A percentile compares a stretch with the other conserved stretches of the same genome.
These are phyloP conservation scores for Acanthochromis polyacanthus DNA, from an alignment of 2,113 vertebrate species.

Conservation along the genomic window DNA sequence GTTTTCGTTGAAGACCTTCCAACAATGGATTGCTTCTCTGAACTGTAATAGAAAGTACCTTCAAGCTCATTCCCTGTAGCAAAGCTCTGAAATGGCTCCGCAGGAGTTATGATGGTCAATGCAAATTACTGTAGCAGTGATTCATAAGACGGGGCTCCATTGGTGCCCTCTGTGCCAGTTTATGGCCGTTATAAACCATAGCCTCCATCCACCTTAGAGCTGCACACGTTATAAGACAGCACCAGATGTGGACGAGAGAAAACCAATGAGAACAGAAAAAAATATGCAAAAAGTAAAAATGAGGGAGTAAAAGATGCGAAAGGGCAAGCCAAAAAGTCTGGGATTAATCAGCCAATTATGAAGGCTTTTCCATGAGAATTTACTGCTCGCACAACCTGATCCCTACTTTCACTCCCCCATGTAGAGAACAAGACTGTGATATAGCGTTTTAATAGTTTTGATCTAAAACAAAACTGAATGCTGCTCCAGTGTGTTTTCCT, in stretches of 20 bases:
- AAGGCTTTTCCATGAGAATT: neutral
- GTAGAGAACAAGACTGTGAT: neutral
- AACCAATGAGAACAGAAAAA: slow-evolving; percentile 16
- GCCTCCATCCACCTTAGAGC: slow-evolving; percentile 42
- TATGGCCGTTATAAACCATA: slow-evolving; percentile 69
- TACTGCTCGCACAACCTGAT: neutral
- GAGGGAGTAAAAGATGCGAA: neutral
- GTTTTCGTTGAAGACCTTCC: slow-evolving; percentile 3
- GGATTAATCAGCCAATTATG: slow-evolving; percentile 7
- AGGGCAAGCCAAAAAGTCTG: neutral
- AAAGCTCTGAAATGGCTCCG: slow-evolving; percentile 29
- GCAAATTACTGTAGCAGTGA: slow-evolving; percentile 70
- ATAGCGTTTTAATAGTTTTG: neutral
- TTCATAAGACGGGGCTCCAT: slow-evolving; percentile 48
- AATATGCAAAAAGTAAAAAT: neutral
- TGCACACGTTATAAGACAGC: slow-evolving; percentile 38
- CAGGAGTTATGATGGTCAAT: slow-evolving; percentile 60
- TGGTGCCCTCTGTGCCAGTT: slow-evolving; percentile 54
- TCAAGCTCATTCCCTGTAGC: slow-evolving; percentile 47
- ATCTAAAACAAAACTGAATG: neutral
- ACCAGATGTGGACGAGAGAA: slow-evolving; percentile 37
- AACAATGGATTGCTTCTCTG: slow-evolving; percentile 33
- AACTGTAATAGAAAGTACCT: slow-evolving; percentile 41
- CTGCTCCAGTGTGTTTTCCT: neutral
- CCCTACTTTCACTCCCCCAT: neutral